Percentiles rank a stretch among this genome's conserved stretches.
Conservation (phyloP, 2,113 vertebrate genomes). For the Myotis davidii region DNA sequence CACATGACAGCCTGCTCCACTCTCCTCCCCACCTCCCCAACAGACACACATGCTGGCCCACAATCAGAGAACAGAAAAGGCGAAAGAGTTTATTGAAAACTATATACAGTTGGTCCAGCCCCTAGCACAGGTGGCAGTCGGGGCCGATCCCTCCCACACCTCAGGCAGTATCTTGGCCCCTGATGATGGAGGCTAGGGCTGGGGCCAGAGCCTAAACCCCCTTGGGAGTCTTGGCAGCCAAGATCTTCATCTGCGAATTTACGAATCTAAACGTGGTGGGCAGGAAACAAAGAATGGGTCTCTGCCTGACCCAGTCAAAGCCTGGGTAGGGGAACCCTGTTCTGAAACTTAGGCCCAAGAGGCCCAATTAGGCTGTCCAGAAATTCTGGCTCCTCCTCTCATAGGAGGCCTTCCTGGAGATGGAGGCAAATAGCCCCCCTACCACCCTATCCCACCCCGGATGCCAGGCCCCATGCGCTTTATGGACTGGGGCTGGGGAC, state of each 20-base stretch:
- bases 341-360: constrained; percentile 44
- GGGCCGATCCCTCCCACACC: neutral
- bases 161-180: neutral
- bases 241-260: constrained; percentile 4
- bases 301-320: constrained; percentile 9
- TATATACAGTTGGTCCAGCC: constrained; percentile 69
- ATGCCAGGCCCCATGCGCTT: neutral
- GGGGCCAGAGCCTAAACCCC: neutral
- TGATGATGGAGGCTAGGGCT: neutral
- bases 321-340: constrained; percentile 8
- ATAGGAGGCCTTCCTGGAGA: constrained; percentile 22
- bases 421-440: neutral
- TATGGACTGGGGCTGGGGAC: neutral
- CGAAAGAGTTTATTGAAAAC: constrained; percentile 76
- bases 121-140: neutral
- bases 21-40: neutral
- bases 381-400: neutral
- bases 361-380: neutral
- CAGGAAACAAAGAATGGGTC: neutral
- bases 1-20: neutral
- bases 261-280: constrained; percentile 10
- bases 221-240: neutral
- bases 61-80: constrained; percentile 67
- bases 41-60: neutral
- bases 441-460: neutral